Evolutionary conservation across 1,140 invertebrate species (phyloP).

Genomic region (Anagrus nilaparvatae): DNA sequence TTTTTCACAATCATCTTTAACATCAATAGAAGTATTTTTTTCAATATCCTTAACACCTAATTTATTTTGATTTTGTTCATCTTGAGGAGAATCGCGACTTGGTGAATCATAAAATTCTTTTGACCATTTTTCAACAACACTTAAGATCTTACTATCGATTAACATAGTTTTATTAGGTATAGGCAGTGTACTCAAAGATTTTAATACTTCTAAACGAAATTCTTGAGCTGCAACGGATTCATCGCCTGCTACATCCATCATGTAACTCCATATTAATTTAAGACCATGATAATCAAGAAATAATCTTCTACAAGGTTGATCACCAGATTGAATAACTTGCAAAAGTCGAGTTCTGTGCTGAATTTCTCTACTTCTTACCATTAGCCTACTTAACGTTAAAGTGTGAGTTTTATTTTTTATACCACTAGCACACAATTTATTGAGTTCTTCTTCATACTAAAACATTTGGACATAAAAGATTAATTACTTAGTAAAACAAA

Average conservation of each 20-base stretch:
- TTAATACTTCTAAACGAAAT: slow-evolving; percentile 64
- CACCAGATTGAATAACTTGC: slow-evolving; percentile 58
- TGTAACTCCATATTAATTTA: slow-evolving; percentile 82
- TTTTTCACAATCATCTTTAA: slow-evolving; percentile 26
- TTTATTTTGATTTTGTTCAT: slow-evolving; percentile 27
- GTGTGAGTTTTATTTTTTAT: slow-evolving; percentile 83
- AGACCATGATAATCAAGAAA: slow-evolving; percentile 94
- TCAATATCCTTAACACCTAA: slow-evolving; percentile 17
- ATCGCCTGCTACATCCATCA: slow-evolving; percentile 54
- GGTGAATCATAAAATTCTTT: slow-evolving; percentile 31
- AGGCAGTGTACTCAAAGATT: slow-evolving; percentile 70
- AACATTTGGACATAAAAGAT: slow-evolving; percentile 24
- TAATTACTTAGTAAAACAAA: slow-evolving; percentile 2
- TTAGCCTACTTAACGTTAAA: slow-evolving; percentile 74
- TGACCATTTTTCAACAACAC: slow-evolving; percentile 73
- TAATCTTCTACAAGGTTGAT: slow-evolving; percentile 70
- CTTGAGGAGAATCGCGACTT: slow-evolving; percentile 34
- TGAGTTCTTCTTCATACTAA: slow-evolving; percentile 70
- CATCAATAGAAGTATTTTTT: slow-evolving; percentile 23
- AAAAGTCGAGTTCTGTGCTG: slow-evolving; percentile 62
- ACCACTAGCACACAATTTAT: slow-evolving; percentile 58
- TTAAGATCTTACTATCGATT: slow-evolving; percentile 80
- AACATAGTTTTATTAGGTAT: slow-evolving; percentile 89
- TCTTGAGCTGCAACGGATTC: slow-evolving; percentile 43
- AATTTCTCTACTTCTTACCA: slow-evolving; percentile 80